Percentiles rank a stretch among this genome's conserved stretches.
These are phyloP conservation scores for Alloplasta piceator DNA, from an alignment of 2,888 invertebrate genomes.

Conservation along the genomic window DNA sequence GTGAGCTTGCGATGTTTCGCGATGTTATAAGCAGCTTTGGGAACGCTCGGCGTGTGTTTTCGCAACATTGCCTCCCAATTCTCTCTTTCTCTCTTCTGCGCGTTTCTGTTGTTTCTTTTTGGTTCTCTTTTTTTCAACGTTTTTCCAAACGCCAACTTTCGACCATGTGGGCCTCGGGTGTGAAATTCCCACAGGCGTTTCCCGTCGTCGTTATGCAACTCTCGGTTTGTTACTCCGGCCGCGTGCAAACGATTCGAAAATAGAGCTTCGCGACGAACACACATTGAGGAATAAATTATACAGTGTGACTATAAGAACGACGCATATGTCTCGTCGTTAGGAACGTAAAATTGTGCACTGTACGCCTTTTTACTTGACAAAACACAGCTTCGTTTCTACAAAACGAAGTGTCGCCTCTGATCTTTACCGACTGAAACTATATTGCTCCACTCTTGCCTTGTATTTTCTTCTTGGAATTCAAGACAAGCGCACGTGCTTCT, in stretches of 20 bases:
- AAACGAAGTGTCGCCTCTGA: conserved; percentile 24
- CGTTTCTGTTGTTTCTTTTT: too few relatives aligned
- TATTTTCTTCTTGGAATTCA: conserved; percentile 47
- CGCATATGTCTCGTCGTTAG: not conserved
- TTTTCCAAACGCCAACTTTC: conserved; percentile 7
- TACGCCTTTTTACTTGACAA: not conserved
- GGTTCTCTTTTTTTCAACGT: conserved; percentile 1
- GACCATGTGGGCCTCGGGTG: conserved; percentile 35
- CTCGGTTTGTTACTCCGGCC: conserved; percentile 33
- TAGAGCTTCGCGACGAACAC: conserved; percentile 46
- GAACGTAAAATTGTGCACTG: not conserved
- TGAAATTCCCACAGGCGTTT: conserved; percentile 41
- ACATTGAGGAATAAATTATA: not conserved
- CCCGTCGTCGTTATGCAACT: conserved; percentile 53
- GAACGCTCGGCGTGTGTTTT: conserved; percentile 10
- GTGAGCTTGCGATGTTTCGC: conserved; percentile 12
- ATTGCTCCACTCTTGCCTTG: conserved; percentile 30
- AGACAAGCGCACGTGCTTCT: conserved; percentile 38
- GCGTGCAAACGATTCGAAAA: conserved; percentile 33
- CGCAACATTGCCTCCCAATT: conserved; percentile 27
- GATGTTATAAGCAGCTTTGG: conserved; percentile 23
- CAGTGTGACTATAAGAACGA: too few relatives aligned
- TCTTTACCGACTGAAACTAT: conserved; percentile 47
- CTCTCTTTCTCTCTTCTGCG: conserved; percentile 9
- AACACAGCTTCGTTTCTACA: not conserved